phyloP scores from a whole-genome alignment of 2,888 invertebrate species.

The Exocentrus adspersus region DNA sequence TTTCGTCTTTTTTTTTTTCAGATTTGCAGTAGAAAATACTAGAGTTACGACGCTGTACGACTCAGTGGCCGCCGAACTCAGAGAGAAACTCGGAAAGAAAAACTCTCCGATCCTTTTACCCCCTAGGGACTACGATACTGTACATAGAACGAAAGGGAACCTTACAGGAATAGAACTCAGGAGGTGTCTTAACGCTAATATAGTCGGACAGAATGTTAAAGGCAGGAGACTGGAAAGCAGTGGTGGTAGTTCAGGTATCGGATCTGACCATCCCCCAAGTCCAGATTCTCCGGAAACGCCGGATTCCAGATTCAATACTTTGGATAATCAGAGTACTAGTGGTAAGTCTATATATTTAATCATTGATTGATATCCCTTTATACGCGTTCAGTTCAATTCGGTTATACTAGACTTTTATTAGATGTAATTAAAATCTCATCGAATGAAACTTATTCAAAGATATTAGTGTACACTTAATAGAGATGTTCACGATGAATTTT shows the following conservation, averaged over 20 bases:
- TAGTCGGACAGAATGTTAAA: slow-evolving; percentile 67
- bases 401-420: too few relatives aligned
- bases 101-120: slow-evolving; percentile 83
- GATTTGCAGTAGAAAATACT: slow-evolving; percentile 60
- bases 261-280: slow-evolving; percentile 88
- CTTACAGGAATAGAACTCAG: slow-evolving; percentile 77
- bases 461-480: too few relatives aligned
- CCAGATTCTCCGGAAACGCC: slow-evolving; percentile 69
- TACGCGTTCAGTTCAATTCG: too few relatives aligned
- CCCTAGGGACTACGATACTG: slow-evolving; percentile 94
- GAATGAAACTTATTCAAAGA: too few relatives aligned
- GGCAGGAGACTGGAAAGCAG: slow-evolving; percentile 58
- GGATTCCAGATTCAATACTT: slow-evolving; percentile 61
- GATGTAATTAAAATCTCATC: too few relatives aligned
- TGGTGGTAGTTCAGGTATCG: slow-evolving; percentile 88
- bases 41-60: slow-evolving; percentile 84
- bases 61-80: slow-evolving; percentile 90
- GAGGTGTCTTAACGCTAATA: slow-evolving; percentile 77
- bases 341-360: slow-evolving; percentile 63
- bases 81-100: slow-evolving; percentile 74
- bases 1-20: slow-evolving; percentile 45
- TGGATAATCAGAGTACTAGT: slow-evolving; percentile 72
- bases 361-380: neutral
- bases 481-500: too few relatives aligned
- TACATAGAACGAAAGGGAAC: slow-evolving; percentile 81